Base-by-base conservation (phyloP, 2,888 invertebrate species). In the Amphipyra berbera region DNA sequence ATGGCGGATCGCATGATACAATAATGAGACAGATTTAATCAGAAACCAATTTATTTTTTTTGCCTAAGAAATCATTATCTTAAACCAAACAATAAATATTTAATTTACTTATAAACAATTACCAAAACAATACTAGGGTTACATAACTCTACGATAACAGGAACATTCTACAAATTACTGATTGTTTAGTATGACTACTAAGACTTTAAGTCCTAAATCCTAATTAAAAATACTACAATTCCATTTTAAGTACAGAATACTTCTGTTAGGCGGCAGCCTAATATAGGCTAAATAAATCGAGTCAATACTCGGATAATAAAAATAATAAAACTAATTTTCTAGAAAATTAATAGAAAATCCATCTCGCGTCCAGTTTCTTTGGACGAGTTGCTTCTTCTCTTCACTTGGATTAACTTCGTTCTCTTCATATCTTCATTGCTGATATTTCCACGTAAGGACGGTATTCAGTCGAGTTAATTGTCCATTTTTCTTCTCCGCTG, bases 211-310 rank as follows among this genome's bases (percentile, higher is more conserved):
- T 14, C 53, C 49, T 81, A 72, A 21, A 60, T 30, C 12, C 56
- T 72, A 62, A 46, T 58, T 59, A 47, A 67, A 74, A 90, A 90
- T 90, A 90, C 88, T 86, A 81, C 57, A 79, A 63, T 82, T 83
- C 74, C 79, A 81, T 65, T n/a, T 60, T 89, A 91, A 90, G 86
- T 92, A 92, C 90, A 89, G 83, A 87, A 85, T 82, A 87, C 86
- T 88, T 89, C 83, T 89, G 83, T 71, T 84, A 91, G 90, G 92
- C 91, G 86, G 90, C 8, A 77, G 81, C 91, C 90, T 91, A 90
- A 88, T 88, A 74, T 90, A 92, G 92, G 90, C 82, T 78, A 71
- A 61, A 65, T 72, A 45, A 37, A 44, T 35, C 61, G 79, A 85
- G 81, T 73, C 21, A 56, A 69, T 68, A 74, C 82, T 82, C 79